These are phyloP conservation scores for Cryptus viduatorius DNA, from an alignment of 2,888 invertebrate genomes.

Conservation along the genomic window DNA sequence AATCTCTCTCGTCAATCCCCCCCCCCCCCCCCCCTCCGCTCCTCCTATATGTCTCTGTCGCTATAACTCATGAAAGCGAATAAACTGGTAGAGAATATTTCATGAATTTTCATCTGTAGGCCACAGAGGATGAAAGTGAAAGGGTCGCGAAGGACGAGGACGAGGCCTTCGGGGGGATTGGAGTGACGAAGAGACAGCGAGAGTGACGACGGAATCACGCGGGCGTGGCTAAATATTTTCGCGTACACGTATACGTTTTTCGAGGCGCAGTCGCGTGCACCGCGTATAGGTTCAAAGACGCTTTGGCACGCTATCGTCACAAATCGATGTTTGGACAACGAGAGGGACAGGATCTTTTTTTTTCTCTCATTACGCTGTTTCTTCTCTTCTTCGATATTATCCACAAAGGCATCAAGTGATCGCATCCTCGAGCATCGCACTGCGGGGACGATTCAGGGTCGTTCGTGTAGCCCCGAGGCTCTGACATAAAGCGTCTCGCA, in stretches of 20 bases:
- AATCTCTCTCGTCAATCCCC: conserved; percentile 30
- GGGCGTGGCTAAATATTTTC: conserved; percentile 58
- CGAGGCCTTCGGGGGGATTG: conserved; percentile 59
- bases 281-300: background rate
- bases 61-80: conserved; percentile 46
- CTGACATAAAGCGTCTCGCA: conserved; percentile 72
- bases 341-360: background rate
- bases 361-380: background rate
- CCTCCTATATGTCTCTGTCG: background rate
- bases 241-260: conserved; percentile 1
- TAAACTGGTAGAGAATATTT: conserved; percentile 42
- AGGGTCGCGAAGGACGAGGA: conserved; percentile 66
- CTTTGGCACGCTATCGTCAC: background rate
- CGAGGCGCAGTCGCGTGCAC: background rate
- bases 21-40: background rate
- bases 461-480: conserved; percentile 31
- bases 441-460: conserved; percentile 68
- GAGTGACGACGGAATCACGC: conserved; percentile 35
- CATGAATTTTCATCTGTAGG: conserved; percentile 65
- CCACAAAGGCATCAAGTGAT: conserved; percentile 55
- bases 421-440: conserved; percentile 63
- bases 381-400: background rate
- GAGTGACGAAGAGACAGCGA: conserved; percentile 44
- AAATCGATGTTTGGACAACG: conserved; percentile 4
- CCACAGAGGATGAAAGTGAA: conserved; percentile 68